Evolutionary conservation across 2,113 vertebrate genomes (phyloP).

Genomic region (Pelvicachromis taeniatus): DNA sequence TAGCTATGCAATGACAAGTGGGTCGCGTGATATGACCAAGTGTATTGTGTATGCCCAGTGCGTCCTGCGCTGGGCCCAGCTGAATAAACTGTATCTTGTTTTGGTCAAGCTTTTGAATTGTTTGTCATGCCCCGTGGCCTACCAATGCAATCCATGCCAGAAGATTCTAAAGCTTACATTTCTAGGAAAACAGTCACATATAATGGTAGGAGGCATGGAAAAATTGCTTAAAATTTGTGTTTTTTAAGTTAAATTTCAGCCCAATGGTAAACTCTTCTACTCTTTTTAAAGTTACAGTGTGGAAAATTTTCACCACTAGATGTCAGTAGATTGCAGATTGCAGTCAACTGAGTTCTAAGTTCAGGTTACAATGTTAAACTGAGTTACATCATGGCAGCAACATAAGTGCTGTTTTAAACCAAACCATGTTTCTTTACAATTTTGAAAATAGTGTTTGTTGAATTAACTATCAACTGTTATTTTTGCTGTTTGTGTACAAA

Average conservation of each 20-base stretch:
- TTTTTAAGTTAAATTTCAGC: not conserved
- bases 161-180: not conserved
- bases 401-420: not conserved
- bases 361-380: not conserved
- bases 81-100: not conserved
- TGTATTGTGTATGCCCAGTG: not conserved
- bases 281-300: not conserved
- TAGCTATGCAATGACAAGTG: not conserved
- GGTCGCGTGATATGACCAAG: not conserved
- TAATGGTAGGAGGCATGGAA: not conserved
- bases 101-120: not conserved
- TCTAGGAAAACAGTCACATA: not conserved
- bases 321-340: not conserved
- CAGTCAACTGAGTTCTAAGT: not conserved
- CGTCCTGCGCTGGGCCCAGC: not conserved
- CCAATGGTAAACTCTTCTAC: not conserved
- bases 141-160: not conserved
- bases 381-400: not conserved
- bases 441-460: too few species aligned
- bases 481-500: not conserved
- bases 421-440: too few species aligned
- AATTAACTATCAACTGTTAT: not conserved
- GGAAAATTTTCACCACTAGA: not conserved
- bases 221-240: not conserved
- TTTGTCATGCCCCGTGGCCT: not conserved